Percentiles rank a stretch among this genome's conserved stretches.
Evolutionary conservation across 1,140 invertebrate genomes (phyloP).

Genomic region (Drosophila sulfurigaster): DNA sequence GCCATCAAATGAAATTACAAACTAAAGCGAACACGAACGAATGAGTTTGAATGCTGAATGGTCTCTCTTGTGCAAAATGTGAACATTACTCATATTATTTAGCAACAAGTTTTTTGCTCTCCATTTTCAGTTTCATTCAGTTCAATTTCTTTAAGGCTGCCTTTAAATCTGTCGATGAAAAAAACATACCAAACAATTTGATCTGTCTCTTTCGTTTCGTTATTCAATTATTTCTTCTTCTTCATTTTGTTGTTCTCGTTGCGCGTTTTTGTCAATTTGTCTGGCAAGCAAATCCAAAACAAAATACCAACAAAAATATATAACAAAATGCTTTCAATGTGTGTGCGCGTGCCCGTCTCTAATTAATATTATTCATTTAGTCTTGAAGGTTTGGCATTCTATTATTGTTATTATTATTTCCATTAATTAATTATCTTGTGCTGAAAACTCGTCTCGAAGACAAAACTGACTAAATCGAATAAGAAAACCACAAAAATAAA

Average conservation of each 20-base stretch:
- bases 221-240: constrained; percentile 20
- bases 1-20: constrained; percentile 28
- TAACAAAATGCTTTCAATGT: constrained; percentile 72
- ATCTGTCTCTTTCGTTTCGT: constrained; percentile 31
- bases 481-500: constrained; percentile 23
- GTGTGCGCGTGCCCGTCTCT: constrained; percentile 61
- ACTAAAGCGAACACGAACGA: constrained; percentile 40
- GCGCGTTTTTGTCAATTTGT: constrained; percentile 51
- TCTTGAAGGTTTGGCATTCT: constrained; percentile 49
- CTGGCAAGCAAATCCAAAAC: constrained; percentile 42
- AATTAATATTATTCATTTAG: constrained; percentile 60
- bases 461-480: constrained; percentile 19
- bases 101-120: constrained; percentile 67
- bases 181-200: too few relatives aligned
- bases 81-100: constrained; percentile 47
- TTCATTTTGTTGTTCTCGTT: constrained; percentile 53
- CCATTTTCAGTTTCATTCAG: constrained; percentile 12
- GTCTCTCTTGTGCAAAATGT: constrained; percentile 12
- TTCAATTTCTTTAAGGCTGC: constrained; percentile 9
- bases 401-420: constrained; percentile 18
- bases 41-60: constrained; percentile 53
- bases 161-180: too few relatives aligned
- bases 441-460: constrained; percentile 20
- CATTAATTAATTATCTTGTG: constrained; percentile 35
- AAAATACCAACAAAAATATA: constrained; percentile 32